A percentile compares a stretch with the other conserved stretches of the same genome.
Evolutionary conservation across 2,113 vertebrate species (phyloP).

Genomic region (Eretmochelys imbricata): DNA sequence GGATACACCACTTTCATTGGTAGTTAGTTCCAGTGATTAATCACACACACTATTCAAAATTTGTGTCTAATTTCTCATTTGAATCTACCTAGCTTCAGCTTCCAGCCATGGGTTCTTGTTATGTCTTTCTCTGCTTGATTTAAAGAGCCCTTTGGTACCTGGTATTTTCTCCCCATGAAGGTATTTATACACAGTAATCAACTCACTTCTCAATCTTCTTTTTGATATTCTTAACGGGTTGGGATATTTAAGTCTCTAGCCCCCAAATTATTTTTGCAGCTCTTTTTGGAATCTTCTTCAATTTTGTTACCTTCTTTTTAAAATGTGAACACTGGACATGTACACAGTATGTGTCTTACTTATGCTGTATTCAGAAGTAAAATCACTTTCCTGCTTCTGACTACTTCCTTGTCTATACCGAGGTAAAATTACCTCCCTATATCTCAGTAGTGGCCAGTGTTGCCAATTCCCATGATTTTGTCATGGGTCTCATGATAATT

Average conservation of each 20-base stretch:
- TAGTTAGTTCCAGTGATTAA: neutral
- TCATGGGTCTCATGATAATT: no score
- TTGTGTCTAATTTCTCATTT: neutral
- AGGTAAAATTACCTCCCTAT: no score
- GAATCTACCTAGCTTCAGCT: neutral
- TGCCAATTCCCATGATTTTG: no score
- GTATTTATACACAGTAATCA: neutral
- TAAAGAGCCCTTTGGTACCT: neutral
- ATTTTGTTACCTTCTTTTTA: neutral
- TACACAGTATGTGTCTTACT: neutral
- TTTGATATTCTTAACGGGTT: no score
- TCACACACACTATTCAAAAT: neutral
- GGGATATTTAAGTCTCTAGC: neutral
- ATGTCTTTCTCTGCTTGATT: neutral
- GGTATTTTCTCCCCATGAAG: neutral
- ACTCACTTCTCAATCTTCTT: no score
- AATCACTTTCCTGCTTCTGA: no score
- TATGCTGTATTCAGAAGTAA: no score
- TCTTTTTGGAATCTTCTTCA: neutral
- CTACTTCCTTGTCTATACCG: no score
- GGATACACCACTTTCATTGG: neutral
- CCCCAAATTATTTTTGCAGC: neutral
- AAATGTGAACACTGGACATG: neutral
- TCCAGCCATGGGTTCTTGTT: neutral
- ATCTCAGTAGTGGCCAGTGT: no score